phyloP scores from a whole-genome alignment of 2,113 vertebrate species.

The Nettapus auritus region DNA sequence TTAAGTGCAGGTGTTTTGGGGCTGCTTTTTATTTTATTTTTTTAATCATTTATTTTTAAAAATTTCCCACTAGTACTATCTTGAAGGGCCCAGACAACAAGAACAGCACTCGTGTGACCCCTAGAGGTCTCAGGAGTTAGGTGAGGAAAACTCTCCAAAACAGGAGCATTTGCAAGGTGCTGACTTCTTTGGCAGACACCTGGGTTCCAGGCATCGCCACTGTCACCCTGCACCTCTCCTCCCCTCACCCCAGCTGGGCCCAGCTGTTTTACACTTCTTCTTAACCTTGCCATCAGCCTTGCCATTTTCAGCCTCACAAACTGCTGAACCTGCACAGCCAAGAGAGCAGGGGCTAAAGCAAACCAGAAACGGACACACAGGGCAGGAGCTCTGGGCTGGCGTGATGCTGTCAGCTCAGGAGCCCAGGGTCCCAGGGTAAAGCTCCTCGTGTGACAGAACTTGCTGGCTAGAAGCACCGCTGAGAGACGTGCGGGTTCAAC shows the following conservation, averaged over 20 bases:
- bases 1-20: rapidly evolving
- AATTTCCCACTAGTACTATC: neutral
- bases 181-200: no score
- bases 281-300: neutral
- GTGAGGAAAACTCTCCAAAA: neutral
- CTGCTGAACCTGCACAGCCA: neutral
- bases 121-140: conserved; percentile 31
- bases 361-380: neutral
- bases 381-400: neutral
- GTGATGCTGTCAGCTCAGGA: neutral
- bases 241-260: neutral
- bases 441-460: neutral
- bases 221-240: neutral
- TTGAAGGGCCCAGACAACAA: neutral
- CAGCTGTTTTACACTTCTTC: neutral
- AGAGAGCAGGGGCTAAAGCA: neutral
- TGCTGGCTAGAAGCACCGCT: neutral
- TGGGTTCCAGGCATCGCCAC: neutral
- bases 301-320: neutral
- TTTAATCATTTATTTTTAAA: neutral
- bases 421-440: neutral
- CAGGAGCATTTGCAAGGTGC: neutral
- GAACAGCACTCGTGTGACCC: conserved; percentile 31
- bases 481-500: neutral
- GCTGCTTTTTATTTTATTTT: neutral